phyloP scores from a whole-genome alignment of 2,888 invertebrate species.

The Agrotis segetum region DNA sequence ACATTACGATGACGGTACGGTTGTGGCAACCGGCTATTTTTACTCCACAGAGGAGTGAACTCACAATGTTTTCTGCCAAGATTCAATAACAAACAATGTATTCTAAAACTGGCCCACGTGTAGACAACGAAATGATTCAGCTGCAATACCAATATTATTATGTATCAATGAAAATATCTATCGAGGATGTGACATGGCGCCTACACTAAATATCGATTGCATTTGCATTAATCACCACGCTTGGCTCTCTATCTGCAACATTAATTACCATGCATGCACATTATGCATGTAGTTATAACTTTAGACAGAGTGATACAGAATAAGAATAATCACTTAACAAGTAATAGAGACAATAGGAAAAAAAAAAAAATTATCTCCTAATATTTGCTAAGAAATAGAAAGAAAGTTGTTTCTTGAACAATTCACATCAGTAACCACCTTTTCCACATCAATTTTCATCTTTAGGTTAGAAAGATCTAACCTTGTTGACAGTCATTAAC shows the following conservation, averaged over 20 bases:
- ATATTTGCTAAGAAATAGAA: no score
- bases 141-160: constrained; percentile 4
- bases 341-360: no score
- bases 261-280: no score
- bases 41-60: constrained; percentile 59
- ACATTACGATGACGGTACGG: constrained; percentile 20
- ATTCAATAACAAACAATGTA: constrained; percentile 55
- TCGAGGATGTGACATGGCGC: constrained; percentile 6
- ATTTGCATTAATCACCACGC: not conserved
- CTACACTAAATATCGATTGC: constrained; percentile 1
- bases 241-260: constrained; percentile 12
- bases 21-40: constrained; percentile 58
- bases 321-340: no score
- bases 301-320: no score
- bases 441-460: not conserved
- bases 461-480: not conserved
- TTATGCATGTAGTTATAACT: no score
- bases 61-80: constrained; percentile 64
- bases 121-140: constrained; percentile 22
- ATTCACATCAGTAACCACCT: not conserved
- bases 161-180: constrained; percentile 4
- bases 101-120: constrained; percentile 39
- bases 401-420: not conserved
- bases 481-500: not conserved
- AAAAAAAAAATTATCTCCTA: no score